These are phyloP conservation scores for Habropoda laboriosa DNA, from an alignment of 1,140 invertebrate genomes.

Conservation along the genomic window DNA sequence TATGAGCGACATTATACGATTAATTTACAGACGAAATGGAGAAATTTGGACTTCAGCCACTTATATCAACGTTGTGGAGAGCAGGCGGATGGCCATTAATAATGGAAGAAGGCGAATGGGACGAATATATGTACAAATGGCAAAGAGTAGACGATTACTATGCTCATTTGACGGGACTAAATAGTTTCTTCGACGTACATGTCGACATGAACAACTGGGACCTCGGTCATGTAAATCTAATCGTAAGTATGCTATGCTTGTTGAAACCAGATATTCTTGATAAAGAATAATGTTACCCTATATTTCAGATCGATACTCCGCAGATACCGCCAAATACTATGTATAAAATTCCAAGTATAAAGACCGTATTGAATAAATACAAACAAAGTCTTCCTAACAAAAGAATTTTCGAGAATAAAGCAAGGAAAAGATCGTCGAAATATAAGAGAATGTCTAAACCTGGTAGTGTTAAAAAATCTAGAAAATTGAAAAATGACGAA, in stretches of 20 bases:
- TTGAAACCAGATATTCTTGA: no score
- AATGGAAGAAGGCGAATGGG: background rate
- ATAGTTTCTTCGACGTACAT: background rate
- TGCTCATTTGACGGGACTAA: background rate
- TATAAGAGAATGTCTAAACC: no score
- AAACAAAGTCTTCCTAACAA: no score
- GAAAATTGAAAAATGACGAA: no score
- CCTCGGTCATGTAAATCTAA: background rate
- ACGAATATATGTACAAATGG: background rate
- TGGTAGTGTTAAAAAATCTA: no score
- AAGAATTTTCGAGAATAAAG: no score
- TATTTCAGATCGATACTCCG: conserved; percentile 9
- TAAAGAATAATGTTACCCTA: background rate
- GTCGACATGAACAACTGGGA: background rate
- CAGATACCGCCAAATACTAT: conserved; percentile 2
- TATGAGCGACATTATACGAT: no score
- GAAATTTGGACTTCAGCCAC: background rate
- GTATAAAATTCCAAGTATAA: background rate
- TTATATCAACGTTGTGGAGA: background rate
- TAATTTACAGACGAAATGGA: background rate
- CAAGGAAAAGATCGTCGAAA: no score
- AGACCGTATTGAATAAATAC: no score
- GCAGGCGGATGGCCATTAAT: background rate
- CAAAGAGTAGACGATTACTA: background rate
- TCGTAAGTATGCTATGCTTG: background rate